Base-by-base conservation (phyloP, 2,888 invertebrate genomes). In the Nectonema munidae region DNA sequence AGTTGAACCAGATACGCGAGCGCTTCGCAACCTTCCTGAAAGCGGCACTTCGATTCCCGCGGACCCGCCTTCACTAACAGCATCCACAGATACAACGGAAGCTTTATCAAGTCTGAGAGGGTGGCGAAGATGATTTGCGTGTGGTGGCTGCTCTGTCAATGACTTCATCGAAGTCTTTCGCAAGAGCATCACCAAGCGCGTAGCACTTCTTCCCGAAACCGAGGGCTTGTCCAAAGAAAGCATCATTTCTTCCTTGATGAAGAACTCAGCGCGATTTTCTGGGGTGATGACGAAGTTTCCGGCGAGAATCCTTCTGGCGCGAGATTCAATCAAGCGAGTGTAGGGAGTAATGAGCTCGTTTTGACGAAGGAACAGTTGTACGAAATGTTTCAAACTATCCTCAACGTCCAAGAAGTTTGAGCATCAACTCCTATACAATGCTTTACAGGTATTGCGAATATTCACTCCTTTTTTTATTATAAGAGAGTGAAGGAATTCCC, bases 321-420 rank as follows among this genome's bases (percentile, higher is more conserved):
- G n/a, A 32, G 6, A 25, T 25, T 11, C 4, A 19, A 19, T 19
- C 35, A 16, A 18, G 20, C 35, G 6, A 34, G 20, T 34, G 6
- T 11, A 15, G 11, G 19, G 5, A 34, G 35, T 19, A 20, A 18
- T 11, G 86, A 86, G 57, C 64, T 75, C 47, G 79, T 89, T 52
- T 65, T 89, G 47, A 79, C 81, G 49, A 99, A 99, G 61, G 95
- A 99, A 54, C 95, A 99, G 55, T 67, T 99, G 9, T 99, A 83
- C 59, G 95, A 99, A 57, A 86, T 95, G 81, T 99, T 95, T 58
- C 95, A 99, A 58, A 86, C 86, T 59, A 83, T 99, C 47, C 63
- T 99, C 43, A 73, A 73, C 39, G 76, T 99, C 39, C n/a, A 95
- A 95, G 63, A 99, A 99, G 58, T 99, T 95, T 56, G 95, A 99